Base-by-base conservation (phyloP, 2,797 vertebrate species). In the Clarias platycephalus region DNA sequence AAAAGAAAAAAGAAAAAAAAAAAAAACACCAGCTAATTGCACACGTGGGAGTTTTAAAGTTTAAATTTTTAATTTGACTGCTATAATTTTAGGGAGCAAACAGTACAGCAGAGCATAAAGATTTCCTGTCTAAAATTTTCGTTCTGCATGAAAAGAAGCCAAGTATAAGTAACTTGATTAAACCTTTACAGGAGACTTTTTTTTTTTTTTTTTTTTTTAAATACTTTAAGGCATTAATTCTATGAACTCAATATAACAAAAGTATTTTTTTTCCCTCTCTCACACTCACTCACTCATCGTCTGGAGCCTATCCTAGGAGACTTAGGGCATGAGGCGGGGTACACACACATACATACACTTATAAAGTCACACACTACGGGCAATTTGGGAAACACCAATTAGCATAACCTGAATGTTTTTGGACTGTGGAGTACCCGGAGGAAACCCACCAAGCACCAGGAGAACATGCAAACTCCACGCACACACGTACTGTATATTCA, bases 11-110 rank as follows among this genome's bases (percentile, higher is more conserved):
- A n/a, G n/a, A 57, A 49, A 5, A 15, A 15, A 49, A 26, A 22
- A 71, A 40, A 72, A 40, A 3, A 6, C 22, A 34, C 24, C 62
- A 40, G 53, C 64, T 82, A 85, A 85, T 81, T 81, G 62, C 63
- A 49, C 62, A 70, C 3, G 18, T 75, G 57, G 80, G 70, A 77
- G 62, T 67, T 72, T 58, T 31, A 64, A 80, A 66, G 75, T 40
- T 78, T 18, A n/a, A 26, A 49, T 66, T 66, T 53, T 80, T 49
- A 15, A 80, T 20, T 80, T 60, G 20, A 37, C 75, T 77, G 34
- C 44, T 18, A 24, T 63, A 16, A 18, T 44, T 62, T 44, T 20
- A 66, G 18, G 49, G 62, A 31, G 40, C 37, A 18, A 66, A 31
- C 40, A 20, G 37, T 63, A 24, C 74, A 15, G 55, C 37, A 10